These are phyloP conservation scores for Empidonax alnorum DNA, from an alignment of 2,113 vertebrate species.

Conservation along the genomic window DNA sequence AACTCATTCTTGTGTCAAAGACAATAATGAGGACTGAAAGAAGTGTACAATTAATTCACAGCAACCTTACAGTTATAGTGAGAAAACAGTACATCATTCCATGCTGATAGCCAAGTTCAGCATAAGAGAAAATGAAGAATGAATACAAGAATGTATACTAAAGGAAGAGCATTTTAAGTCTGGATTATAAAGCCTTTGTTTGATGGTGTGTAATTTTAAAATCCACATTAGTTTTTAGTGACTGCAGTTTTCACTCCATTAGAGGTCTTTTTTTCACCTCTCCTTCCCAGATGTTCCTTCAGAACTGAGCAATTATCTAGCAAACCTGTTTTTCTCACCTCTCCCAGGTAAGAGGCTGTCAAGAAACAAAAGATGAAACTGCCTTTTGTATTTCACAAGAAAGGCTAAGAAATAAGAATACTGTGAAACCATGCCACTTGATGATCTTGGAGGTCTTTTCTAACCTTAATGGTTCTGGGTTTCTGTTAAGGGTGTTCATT, in stretches of 20 bases:
- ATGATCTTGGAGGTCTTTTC: neutral
- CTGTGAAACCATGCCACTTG: neutral
- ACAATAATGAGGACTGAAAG: slow-evolving; percentile 57
- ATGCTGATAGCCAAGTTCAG: neutral
- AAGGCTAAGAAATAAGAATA: neutral
- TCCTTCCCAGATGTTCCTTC: neutral
- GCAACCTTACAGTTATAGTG: neutral
- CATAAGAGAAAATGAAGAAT: neutral
- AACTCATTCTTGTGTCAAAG: slow-evolving; percentile 41
- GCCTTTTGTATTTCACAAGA: neutral
- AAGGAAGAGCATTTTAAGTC: neutral
- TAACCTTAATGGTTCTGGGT: neutral
- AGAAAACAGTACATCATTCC: neutral
- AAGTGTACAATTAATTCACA: slow-evolving; percentile 33
- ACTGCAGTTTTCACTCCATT: neutral
- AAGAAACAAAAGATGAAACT: neutral
- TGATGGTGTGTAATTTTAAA: neutral
- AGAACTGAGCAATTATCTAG: neutral
- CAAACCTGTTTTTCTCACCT: neutral
- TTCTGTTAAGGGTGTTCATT: neutral
- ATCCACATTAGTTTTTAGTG: neutral
- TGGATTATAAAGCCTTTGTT: neutral
- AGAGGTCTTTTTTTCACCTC: neutral
- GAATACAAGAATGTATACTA: neutral
- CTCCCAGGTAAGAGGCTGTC: neutral